Base-by-base conservation (phyloP, 37 sponge, comb jelly and placozoan species). In the Agelas oroides region DNA sequence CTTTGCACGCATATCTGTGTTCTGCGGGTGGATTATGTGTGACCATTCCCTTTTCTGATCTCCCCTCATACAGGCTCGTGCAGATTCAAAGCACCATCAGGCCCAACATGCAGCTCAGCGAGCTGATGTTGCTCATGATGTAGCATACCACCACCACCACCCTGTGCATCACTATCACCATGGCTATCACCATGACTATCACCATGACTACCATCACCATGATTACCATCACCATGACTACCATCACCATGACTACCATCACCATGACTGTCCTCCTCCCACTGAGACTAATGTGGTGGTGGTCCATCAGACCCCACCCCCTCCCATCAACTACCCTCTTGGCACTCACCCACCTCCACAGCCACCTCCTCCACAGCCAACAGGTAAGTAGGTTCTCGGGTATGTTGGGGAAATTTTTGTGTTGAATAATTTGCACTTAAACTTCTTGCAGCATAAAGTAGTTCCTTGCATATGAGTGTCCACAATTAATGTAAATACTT, bases 111-210 rank as follows among this genome's bases (percentile, higher is more conserved):
- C 90, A 25, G 90, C 80, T 1, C 37, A 58, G 13, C 59, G 79
- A 21, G 94, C 94, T 8, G 87, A 93, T 31, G 39, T 82, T 13
- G 73, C 74, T 36, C 93, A 92, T 57, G 82, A 84, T 54, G 8
- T 72, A 32, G 70, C 63, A n/a, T 66, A 80, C 31, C 88, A 60
- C 37, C 87, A 79, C 16, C 61, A 59, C 38, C 38, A 35, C 33
- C 61, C 15, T 13, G 35, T 32, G 1, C 60, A 58, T 12, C 40
- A 13, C 11, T 19, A 39, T 8, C 71, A 15, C 34, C 46, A 71
- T 17, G 16, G 17, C 8, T 19, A 38, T 28, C 6, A 21, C 23
- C 74, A 21, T 12, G 16, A 2, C 1, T 8, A 3, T 23, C 53
- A 15, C 24, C 75, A 53, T 24, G 28, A 8, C 11, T 23, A 14